Conservation (phyloP, 2,888 invertebrate genomes). For the Ennomos fuscantarius region DNA sequence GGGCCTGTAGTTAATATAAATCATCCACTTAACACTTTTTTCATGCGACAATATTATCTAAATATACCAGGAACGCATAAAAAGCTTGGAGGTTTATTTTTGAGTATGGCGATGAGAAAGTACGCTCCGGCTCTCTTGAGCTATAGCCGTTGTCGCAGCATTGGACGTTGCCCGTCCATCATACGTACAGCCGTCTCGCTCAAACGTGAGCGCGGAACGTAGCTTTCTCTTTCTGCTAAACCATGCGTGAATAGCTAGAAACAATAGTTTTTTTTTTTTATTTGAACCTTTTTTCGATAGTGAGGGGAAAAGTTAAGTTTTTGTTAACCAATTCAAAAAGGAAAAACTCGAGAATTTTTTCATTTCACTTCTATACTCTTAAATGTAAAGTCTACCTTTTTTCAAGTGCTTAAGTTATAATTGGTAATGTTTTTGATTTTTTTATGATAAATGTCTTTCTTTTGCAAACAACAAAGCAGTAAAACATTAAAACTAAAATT, state of each 20-base stretch:
- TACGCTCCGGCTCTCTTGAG: slow-evolving; percentile 73
- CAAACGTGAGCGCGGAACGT: slow-evolving; percentile 35
- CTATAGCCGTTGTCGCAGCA: slow-evolving; percentile 71
- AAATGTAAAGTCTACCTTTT: no score
- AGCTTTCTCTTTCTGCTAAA: slow-evolving; percentile 52
- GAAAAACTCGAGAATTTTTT: no score
- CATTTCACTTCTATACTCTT: no score
- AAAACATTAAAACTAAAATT: slow-evolving; percentile 6
- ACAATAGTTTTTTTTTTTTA: slow-evolving; percentile 75
- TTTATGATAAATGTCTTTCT: neutral
- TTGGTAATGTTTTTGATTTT: slow-evolving; percentile 31
- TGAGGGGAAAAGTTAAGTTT: slow-evolving; percentile 34
- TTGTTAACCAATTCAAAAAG: no score
- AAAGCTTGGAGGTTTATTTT: slow-evolving; percentile 79
- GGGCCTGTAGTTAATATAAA: slow-evolving; percentile 78
- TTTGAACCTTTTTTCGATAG: slow-evolving; percentile 62
- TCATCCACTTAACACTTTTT: slow-evolving; percentile 84
- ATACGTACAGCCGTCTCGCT: slow-evolving; percentile 63
- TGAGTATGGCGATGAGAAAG: slow-evolving; percentile 78
- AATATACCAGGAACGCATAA: slow-evolving; percentile 78
- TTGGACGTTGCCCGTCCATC: slow-evolving; percentile 75
- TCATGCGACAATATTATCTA: slow-evolving; percentile 77
- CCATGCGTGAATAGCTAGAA: slow-evolving; percentile 72
- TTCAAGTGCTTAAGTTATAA: no score
- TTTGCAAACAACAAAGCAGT: slow-evolving; percentile 18